phyloP scores from a whole-genome alignment of 2,888 invertebrate genomes.

The Eristalis pertinax region DNA sequence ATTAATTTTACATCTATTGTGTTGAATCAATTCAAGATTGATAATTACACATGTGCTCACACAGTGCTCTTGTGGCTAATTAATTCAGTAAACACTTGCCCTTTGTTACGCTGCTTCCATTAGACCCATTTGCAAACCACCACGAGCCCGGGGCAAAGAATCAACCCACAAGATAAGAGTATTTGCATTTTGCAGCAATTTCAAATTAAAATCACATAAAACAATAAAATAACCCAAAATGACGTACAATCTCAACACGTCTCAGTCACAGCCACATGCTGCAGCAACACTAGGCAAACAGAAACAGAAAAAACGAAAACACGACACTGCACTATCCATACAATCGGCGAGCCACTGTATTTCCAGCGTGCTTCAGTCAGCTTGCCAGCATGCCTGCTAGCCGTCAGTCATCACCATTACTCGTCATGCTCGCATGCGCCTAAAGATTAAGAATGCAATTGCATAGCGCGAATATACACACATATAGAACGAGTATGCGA shows the following conservation, averaged over 20 bases:
- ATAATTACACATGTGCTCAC: neutral
- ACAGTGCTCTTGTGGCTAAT: constrained; percentile 7
- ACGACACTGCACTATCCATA: constrained; percentile 43
- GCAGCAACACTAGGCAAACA: constrained; percentile 15
- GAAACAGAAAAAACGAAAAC: neutral
- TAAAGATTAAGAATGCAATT: constrained; percentile 69
- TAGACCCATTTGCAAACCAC: neutral
- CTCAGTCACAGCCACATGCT: constrained; percentile 48
- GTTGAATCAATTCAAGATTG: neutral
- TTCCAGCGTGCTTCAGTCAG: constrained; percentile 11
- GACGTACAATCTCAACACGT: constrained; percentile 70
- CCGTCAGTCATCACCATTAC: constrained; percentile 70
- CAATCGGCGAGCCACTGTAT: constrained; percentile 64
- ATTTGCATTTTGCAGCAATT: constrained; percentile 63
- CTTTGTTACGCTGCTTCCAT: neutral
- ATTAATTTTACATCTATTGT: neutral
- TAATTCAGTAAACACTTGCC: constrained; percentile 36
- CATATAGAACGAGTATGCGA: constrained; percentile 27
- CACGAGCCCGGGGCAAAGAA: constrained; percentile 18
- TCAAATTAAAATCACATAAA: constrained; percentile 71
- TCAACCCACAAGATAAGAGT: constrained; percentile 34
- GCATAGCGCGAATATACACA: constrained; percentile 30
- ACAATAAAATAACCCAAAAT: constrained; percentile 70
- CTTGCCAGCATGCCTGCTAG: constrained; percentile 60
- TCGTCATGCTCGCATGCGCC: constrained; percentile 72